Conservation (phyloP, 1,140 invertebrate genomes). For the Brachionus plicatilis region DNA sequence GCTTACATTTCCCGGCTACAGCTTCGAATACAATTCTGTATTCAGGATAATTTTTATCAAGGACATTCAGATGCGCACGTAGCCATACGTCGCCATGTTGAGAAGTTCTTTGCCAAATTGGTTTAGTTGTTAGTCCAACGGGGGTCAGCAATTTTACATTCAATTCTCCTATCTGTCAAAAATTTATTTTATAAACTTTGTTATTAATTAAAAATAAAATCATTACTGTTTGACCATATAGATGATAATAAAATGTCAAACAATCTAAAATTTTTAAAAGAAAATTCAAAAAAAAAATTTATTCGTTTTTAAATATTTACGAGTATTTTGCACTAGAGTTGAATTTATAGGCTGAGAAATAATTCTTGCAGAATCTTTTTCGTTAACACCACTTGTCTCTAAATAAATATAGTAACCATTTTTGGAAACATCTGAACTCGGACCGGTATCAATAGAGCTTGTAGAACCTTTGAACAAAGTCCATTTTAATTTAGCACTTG, state of each 20-base stretch:
- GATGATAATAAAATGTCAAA: constrained; percentile 10
- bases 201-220: not conserved
- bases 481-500: constrained; percentile 50
- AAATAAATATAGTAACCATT: constrained; percentile 54
- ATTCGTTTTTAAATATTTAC: not conserved
- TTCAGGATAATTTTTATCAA: not conserved
- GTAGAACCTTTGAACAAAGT: constrained; percentile 44
- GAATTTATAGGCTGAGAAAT: constrained; percentile 51
- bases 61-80: not conserved
- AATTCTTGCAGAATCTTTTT: constrained; percentile 48
- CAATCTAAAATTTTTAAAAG: not conserved
- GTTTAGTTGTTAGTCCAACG: not conserved
- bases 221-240: constrained; percentile 6
- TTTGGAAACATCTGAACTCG: constrained; percentile 59
- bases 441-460: constrained; percentile 47
- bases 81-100: constrained; percentile 9
- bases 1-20: not conserved
- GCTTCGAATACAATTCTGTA: constrained; percentile 14
- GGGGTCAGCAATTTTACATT: not conserved
- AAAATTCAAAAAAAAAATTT: not conserved
- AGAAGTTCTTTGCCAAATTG: not conserved
- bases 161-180: not conserved
- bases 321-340: not conserved
- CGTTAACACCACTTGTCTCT: constrained; percentile 45
- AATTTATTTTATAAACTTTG: not conserved